These are phyloP conservation scores for Lepidonotus clava DNA, from an alignment of 2,888 invertebrate genomes.

Conservation along the genomic window DNA sequence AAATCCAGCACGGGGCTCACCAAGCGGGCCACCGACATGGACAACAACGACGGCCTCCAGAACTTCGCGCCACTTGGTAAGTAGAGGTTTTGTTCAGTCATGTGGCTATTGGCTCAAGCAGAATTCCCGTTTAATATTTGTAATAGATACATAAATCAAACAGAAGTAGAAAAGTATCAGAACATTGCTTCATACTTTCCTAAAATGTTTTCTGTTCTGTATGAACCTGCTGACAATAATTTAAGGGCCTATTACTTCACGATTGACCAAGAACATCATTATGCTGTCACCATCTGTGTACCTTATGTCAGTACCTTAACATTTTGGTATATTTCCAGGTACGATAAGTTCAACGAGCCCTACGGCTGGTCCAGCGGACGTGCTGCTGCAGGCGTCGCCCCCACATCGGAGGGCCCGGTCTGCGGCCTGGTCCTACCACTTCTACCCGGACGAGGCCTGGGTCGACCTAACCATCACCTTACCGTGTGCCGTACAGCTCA, in stretches of 20 bases:
- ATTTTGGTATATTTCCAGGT: constrained; percentile 78
- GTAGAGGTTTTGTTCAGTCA: background rate
- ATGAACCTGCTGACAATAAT: background rate
- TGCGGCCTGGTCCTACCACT: constrained; percentile 97
- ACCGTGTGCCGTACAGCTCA: constrained; percentile 92
- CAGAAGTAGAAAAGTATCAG: too few species aligned
- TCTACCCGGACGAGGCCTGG: constrained; percentile 92
- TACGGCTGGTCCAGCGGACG: constrained; percentile 93
- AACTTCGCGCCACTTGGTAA: constrained; percentile 94
- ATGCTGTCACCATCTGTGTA: too few species aligned
- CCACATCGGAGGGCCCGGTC: constrained; percentile 92
- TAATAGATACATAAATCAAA: too few species aligned
- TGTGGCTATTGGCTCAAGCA: background rate
- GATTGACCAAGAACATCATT: too few species aligned
- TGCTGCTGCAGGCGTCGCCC: constrained; percentile 90
- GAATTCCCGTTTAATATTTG: too few species aligned
- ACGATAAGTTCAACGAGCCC: constrained; percentile 90
- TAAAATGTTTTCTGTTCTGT: background rate
- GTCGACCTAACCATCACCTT: constrained; percentile 92
- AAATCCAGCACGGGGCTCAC: constrained; percentile 47
- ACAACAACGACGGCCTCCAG: constrained; percentile 87
- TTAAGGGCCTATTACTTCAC: background rate
- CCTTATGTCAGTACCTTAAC: too few species aligned
- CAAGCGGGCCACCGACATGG: constrained; percentile 81
- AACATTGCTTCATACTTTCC: too few species aligned